A percentile compares a stretch with the other conserved stretches of the same genome.
Evolutionary conservation across 2,797 vertebrate species (phyloP).

Genomic region (Xerus rutilus): DNA sequence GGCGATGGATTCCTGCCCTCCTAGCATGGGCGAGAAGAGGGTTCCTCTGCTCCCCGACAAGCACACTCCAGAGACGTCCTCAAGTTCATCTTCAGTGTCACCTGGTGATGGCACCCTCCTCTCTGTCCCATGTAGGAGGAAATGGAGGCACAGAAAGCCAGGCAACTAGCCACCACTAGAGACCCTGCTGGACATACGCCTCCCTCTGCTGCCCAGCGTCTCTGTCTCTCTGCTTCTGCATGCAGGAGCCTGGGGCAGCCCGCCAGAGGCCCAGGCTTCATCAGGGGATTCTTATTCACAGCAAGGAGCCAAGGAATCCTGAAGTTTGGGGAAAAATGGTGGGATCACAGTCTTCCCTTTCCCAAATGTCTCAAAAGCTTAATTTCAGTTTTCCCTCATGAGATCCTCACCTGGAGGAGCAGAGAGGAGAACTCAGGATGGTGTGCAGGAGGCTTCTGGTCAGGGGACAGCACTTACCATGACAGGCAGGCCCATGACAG

Average conservation of each 20-base stretch:
- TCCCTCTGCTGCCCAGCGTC: too few species aligned
- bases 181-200: too few species aligned
- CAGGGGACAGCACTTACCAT: fast-evolving
- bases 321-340: neutral
- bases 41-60: fast-evolving
- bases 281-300: neutral
- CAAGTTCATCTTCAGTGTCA: fast-evolving
- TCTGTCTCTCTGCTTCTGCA: neutral
- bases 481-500: fast-evolving
- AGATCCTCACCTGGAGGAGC: fast-evolving
- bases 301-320: neutral
- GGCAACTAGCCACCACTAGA: too few species aligned
- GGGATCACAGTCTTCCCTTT: neutral
- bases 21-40: fast-evolving
- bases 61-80: fast-evolving
- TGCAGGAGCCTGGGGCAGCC: fast-evolving
- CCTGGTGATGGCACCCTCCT: too few species aligned
- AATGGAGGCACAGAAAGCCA: too few species aligned
- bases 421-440: too few species aligned
- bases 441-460: fast-evolving
- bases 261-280: fast-evolving
- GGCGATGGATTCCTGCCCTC: too few species aligned
- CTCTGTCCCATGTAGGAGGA: fast-evolving
- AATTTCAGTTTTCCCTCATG: neutral
- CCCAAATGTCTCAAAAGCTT: fast-evolving